A percentile compares a stretch with the other conserved stretches of the same genome.
Evolutionary conservation across 2,797 vertebrate species (phyloP).

Genomic region (Spinibarbus caldwelli): DNA sequence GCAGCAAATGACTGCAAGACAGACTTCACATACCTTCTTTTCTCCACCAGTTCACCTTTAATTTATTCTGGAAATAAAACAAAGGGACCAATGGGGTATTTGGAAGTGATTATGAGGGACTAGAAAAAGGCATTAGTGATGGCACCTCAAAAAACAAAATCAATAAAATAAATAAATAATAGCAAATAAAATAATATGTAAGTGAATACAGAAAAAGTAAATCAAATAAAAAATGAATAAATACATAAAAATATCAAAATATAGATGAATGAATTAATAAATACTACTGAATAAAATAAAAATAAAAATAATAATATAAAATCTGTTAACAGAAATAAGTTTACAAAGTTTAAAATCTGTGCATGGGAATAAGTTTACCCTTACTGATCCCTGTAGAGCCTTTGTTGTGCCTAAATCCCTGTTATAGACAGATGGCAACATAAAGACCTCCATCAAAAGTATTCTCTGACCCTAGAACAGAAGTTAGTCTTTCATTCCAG

Average conservation of each 20-base stretch:
- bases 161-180: not conserved
- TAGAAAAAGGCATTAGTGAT: conserved; percentile 23
- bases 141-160: conserved; percentile 1
- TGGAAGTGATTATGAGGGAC: conserved; percentile 34
- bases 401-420: conserved; percentile 30
- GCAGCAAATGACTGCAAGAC: conserved; percentile 43
- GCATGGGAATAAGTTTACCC: not conserved
- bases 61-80: conserved; percentile 16
- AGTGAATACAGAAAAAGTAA: too few species aligned
- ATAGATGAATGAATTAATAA: not conserved
- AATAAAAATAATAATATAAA: too few species aligned
- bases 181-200: too few species aligned
- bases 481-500: conserved; percentile 33
- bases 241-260: too few species aligned
- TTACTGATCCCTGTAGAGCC: not conserved
- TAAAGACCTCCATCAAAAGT: conserved; percentile 33
- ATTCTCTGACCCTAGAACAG: conserved; percentile 36
- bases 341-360: conserved; percentile 18
- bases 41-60: conserved; percentile 21
- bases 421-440: conserved; percentile 46
- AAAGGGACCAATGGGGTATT: conserved; percentile 1
- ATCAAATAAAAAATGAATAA: not conserved
- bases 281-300: not conserved
- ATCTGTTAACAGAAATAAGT: not conserved
- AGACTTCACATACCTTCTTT: not conserved